A percentile compares a stretch with the other conserved stretches of the same genome.
phyloP scores from a whole-genome alignment of 2,113 vertebrate species.

The Glaucomys volans region DNA sequence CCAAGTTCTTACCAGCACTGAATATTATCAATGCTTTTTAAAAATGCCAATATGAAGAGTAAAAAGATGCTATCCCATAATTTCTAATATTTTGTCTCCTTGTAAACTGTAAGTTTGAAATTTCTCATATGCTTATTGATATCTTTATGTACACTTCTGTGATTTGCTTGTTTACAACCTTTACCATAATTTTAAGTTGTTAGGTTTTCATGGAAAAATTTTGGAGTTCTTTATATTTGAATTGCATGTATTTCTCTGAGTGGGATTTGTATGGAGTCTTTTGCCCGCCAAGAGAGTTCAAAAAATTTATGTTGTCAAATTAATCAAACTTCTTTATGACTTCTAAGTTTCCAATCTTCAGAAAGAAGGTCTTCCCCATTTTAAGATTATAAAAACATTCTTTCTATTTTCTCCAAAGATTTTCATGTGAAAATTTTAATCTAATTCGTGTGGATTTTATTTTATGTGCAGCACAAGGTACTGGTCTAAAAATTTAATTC shows the following conservation, averaged over 20 bases:
- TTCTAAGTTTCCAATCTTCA: conserved; percentile 16
- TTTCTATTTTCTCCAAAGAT: neutral
- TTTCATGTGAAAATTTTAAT: conserved; percentile 31
- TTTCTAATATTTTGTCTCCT: neutral
- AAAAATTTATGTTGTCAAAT: neutral
- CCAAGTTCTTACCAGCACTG: neutral
- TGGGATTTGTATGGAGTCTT: neutral
- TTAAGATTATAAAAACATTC: neutral
- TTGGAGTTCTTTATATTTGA: neutral
- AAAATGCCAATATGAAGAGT: neutral
- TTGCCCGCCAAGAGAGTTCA: neutral
- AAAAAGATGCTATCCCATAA: neutral
- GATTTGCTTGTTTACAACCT: neutral
- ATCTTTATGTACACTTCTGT: neutral
- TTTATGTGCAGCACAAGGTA: neutral
- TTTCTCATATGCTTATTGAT: neutral
- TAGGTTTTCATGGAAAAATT: neutral
- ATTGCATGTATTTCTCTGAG: conserved; percentile 17
- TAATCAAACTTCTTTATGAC: neutral
- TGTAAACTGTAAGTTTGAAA: neutral
- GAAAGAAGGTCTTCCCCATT: neutral
- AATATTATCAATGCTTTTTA: neutral
- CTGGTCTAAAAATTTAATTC: conserved; percentile 28
- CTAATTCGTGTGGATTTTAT: neutral
- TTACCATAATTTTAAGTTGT: neutral